phyloP scores from a whole-genome alignment of 2,888 invertebrate genomes.

The Lymantria monacha region DNA sequence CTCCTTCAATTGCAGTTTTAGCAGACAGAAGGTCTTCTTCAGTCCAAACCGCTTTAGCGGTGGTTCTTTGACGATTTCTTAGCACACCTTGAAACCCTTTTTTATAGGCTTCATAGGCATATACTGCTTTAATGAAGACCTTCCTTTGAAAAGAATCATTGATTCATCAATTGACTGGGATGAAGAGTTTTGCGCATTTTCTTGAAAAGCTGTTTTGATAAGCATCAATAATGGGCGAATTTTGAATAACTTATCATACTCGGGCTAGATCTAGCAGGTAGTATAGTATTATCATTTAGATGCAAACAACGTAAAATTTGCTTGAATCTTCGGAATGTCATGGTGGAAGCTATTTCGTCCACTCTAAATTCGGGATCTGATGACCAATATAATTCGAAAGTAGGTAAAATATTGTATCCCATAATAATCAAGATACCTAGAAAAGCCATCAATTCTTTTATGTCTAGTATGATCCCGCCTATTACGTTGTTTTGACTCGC shows the following conservation, averaged over 20 bases:
- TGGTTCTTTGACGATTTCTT: slow-evolving; percentile 8
- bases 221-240: slow-evolving; percentile 1
- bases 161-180: not conserved
- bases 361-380: slow-evolving; percentile 10
- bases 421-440: slow-evolving; percentile 19
- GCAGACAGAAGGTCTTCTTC: slow-evolving; percentile 10
- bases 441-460: slow-evolving; percentile 20
- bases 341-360: slow-evolving; percentile 6
- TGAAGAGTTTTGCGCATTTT: not conserved
- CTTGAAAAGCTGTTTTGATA: slow-evolving; percentile 1
- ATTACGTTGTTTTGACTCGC: too few species aligned
- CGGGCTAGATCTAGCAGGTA: not conserved
- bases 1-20: slow-evolving; percentile 12
- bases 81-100: slow-evolving; percentile 2
- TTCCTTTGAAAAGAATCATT: not conserved
- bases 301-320: slow-evolving; percentile 11
- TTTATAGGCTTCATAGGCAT: slow-evolving; percentile 12
- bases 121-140: slow-evolving; percentile 8
- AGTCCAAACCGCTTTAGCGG: slow-evolving; percentile 15
- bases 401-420: slow-evolving; percentile 15
- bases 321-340: slow-evolving; percentile 11
- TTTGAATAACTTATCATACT: slow-evolving; percentile 10
- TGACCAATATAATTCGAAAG: slow-evolving; percentile 20
- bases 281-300: slow-evolving; percentile 10
- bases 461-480: too few species aligned